Conservation (phyloP, 2,797 vertebrate genomes). For the Gymnocypris eckloni region DNA sequence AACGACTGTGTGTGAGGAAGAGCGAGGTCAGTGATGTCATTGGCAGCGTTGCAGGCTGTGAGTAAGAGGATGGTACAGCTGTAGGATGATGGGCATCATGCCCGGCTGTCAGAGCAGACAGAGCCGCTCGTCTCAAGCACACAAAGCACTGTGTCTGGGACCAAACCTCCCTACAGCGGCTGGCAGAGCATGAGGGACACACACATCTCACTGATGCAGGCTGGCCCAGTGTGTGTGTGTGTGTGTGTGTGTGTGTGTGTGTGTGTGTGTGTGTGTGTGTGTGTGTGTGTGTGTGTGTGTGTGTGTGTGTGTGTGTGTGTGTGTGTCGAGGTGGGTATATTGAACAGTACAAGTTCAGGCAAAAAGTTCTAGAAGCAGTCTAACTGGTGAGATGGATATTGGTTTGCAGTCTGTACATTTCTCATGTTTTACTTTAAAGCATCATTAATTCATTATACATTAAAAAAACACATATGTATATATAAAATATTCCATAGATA, state of each 20-base stretch:
- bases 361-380: conserved; percentile 21
- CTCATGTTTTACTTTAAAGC: background rate
- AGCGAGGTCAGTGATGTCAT: conserved; percentile 36
- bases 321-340: background rate
- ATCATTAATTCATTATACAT: background rate
- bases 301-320: no score
- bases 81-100: conserved; percentile 28
- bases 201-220: conserved; percentile 21
- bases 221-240: conserved; percentile 13
- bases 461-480: no score
- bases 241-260: conserved; percentile 2
- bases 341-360: conserved; percentile 10
- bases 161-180: conserved; percentile 33
- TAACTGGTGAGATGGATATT: conserved; percentile 3
- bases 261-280: conserved; percentile 27
- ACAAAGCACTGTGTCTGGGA: conserved; percentile 35
- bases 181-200: conserved; percentile 52
- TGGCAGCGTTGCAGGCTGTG: conserved; percentile 1
- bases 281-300: conserved; percentile 25
- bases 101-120: conserved; percentile 47
- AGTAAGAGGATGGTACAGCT: conserved; percentile 41
- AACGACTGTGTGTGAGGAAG: conserved; percentile 43
- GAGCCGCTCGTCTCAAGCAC: background rate
- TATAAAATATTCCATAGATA: no score
- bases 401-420: background rate